Base-by-base conservation (phyloP, 2,888 invertebrate species). In the Helleia helle region DNA sequence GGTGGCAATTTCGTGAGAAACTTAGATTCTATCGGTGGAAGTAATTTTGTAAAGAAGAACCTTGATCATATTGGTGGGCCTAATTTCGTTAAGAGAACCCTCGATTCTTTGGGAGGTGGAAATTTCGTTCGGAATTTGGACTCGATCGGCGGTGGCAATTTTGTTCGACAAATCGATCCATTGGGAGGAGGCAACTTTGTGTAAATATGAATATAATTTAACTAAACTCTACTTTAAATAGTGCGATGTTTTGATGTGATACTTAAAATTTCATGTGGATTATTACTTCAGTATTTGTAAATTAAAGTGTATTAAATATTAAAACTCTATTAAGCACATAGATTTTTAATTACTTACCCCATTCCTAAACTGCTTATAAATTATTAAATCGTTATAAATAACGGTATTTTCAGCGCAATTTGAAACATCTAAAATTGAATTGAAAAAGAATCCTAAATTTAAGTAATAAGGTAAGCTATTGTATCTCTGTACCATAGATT, bases 101-200 rank as follows among this genome's bases (percentile, higher is more conserved):
- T 85, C 36, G 80, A 84, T 46, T 71, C 77, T 0, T 46, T 83
- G 44, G 84, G 84, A 1, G 85, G 84, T 1, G 74, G 73, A 7
- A 81, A 80, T 50, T 59, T 84, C n/a, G 73, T 80, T 2, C 62
- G 80, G 6, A 75, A 72, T 49, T 55, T 86, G 36, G 86, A 87
- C 51, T 72, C 81, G 1, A 62, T 87, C 3, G 87, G 87, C 2
- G 86, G 86, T 1, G 81, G 80, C 11, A 86, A 87, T 59, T 69
- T 86, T 12, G 71, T 84, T 4, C 69, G 85, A 36, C 59, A 75
- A 46, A 53, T 77, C 14, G 71, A 77, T 46, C 59, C 71, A 24
- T 55, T 81, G 14, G 80, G 79, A 31, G 83, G 79, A 4, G 70
- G 67, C 14, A 83, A 83, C 59, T 60, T 83, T 41, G 66, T 79